A percentile compares a stretch with the other conserved stretches of the same genome.
Evolutionary conservation across 2,113 vertebrate species (phyloP).

Genomic region (Engraulis encrasicolus): DNA sequence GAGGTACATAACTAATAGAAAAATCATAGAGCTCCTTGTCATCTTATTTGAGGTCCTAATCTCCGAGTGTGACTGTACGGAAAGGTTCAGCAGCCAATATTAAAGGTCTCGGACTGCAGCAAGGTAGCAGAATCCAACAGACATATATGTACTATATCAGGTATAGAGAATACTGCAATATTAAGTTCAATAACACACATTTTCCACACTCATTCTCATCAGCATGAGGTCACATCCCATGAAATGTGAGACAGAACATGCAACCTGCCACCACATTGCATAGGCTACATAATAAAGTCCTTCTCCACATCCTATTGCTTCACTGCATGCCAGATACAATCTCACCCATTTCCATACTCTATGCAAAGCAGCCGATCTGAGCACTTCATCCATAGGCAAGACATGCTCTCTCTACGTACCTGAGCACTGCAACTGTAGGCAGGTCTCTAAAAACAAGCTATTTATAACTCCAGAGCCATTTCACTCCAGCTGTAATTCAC

Average conservation of each 20-base stretch:
- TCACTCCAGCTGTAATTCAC: conserved; percentile 12
- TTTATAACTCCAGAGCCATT: conserved; percentile 16
- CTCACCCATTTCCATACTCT: neutral
- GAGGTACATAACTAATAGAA: conserved; percentile 17
- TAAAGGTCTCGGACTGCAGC: neutral
- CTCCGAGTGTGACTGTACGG: neutral
- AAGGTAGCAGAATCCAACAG: neutral
- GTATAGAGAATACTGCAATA: no score
- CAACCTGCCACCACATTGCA: neutral
- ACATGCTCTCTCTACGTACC: neutral
- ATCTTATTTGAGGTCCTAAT: neutral
- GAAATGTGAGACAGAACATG: neutral
- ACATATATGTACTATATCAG: no score
- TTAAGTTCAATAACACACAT: neutral
- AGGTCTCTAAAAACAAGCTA: conserved; percentile 2
- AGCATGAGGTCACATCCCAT: neutral
- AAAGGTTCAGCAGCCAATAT: neutral
- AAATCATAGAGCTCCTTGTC: conserved; percentile 3
- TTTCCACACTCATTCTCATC: no score
- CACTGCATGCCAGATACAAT: neutral
- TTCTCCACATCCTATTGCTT: neutral
- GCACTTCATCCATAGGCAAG: neutral
- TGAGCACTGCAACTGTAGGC: neutral
- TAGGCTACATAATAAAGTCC: neutral
- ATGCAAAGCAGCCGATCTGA: neutral